These are phyloP conservation scores for Eublepharis macularius DNA, from an alignment of 2,113 vertebrate genomes.

Conservation along the genomic window DNA sequence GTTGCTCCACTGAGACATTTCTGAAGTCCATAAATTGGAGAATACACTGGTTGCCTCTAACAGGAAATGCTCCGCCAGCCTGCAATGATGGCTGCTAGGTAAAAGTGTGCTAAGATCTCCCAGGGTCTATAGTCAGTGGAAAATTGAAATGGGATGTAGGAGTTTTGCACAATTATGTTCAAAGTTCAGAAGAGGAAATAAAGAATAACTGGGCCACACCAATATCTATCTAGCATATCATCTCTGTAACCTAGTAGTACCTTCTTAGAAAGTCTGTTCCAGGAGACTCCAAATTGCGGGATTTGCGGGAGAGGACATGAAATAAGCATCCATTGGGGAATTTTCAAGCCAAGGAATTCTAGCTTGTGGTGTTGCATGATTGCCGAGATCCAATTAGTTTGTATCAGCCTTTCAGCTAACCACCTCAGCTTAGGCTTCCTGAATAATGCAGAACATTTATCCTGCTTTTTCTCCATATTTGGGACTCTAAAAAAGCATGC, in stretches of 20 bases:
- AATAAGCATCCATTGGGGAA: not conserved
- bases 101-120: not conserved
- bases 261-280: not conserved
- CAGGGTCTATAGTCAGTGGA: not conserved
- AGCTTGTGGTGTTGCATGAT: not conserved
- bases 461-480: not conserved
- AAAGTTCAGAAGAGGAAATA: not conserved
- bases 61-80: not conserved
- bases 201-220: not conserved
- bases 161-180: not conserved
- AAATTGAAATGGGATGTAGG: not conserved
- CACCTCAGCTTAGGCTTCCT: not conserved
- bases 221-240: not conserved
- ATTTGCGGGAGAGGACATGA: not conserved
- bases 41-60: not conserved
- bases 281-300: not conserved
- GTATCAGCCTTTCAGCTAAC: not conserved
- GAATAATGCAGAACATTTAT: not conserved
- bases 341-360: not conserved
- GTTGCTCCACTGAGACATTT: constrained; percentile 6
- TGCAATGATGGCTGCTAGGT: not conserved
- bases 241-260: not conserved
- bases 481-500: not conserved
- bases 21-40: not conserved
- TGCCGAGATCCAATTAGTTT: not conserved